Evolutionary conservation across 2,888 invertebrate species (phyloP).

Genomic region (Myathropa florea): DNA sequence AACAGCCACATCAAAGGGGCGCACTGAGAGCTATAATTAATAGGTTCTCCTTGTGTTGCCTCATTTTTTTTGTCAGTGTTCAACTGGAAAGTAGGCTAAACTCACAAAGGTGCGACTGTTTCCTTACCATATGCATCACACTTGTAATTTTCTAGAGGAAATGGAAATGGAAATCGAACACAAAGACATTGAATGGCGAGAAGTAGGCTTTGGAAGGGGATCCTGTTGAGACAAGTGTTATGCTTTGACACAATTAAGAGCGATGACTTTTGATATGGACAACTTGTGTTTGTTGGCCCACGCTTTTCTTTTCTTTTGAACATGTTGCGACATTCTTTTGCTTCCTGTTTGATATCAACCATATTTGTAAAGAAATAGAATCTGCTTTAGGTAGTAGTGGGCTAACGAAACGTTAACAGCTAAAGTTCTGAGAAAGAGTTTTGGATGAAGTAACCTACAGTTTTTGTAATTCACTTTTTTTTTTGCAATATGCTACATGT

Average conservation of each 20-base stretch:
- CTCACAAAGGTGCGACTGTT: slow-evolving; percentile 38
- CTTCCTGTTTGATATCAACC: too few species aligned
- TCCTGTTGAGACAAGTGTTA: background rate
- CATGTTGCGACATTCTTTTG: too few species aligned
- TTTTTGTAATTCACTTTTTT: too few species aligned
- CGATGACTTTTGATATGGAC: too few species aligned
- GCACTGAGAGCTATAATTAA: slow-evolving; percentile 53
- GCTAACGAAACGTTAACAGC: too few species aligned
- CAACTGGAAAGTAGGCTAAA: slow-evolving; percentile 49
- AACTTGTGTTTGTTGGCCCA: too few species aligned
- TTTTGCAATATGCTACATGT: too few species aligned
- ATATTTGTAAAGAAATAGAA: too few species aligned
- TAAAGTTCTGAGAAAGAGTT: too few species aligned
- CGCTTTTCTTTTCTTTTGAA: too few species aligned
- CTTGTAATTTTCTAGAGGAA: background rate
- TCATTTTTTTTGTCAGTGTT: background rate
- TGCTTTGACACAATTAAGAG: background rate
- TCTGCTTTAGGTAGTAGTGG: too few species aligned
- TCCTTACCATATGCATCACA: background rate
- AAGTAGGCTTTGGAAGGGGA: background rate
- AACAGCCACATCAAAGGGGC: slow-evolving; percentile 56
- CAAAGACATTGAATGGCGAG: background rate
- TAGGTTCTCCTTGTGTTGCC: slow-evolving; percentile 35
- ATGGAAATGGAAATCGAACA: slow-evolving; percentile 5
- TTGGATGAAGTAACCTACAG: too few species aligned